phyloP scores from a whole-genome alignment of 1,140 invertebrate species.

The Saccostrea cuccullata region DNA sequence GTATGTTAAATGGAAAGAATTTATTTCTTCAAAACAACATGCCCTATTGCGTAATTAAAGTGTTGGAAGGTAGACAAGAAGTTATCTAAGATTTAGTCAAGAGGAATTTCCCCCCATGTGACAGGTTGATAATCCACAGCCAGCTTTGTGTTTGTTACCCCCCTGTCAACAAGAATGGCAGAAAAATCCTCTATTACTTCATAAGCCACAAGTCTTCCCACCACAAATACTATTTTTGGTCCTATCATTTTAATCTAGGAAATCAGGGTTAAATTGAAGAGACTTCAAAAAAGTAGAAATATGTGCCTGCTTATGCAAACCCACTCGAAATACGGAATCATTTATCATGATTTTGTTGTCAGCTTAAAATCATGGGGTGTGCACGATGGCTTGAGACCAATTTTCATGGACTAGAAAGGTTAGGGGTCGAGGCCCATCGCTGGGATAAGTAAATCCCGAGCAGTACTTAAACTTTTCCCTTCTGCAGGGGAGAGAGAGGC shows the following conservation, averaged over 20 bases:
- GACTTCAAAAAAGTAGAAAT: conserved; percentile 6
- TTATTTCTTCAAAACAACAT: not conserved
- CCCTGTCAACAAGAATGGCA: conserved; percentile 29
- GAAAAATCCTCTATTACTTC: conserved; percentile 25
- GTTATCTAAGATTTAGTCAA: conserved; percentile 2
- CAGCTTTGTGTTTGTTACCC: conserved; percentile 2
- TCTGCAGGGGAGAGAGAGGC: not conserved
- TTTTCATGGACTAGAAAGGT: conserved; percentile 14
- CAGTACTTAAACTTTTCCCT: conserved; percentile 15
- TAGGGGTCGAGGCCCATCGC: not conserved
- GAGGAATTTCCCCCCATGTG: not conserved
- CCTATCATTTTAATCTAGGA: not conserved
- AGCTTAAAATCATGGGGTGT: conserved; percentile 11
- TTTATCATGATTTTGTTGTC: conserved; percentile 29
- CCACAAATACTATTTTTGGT: conserved; percentile 6
- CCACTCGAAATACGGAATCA: not conserved
- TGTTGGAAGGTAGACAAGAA: conserved; percentile 30
- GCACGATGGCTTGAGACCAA: conserved; percentile 17
- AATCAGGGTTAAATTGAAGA: conserved; percentile 20
- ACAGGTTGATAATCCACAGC: conserved; percentile 11
- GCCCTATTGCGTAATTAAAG: not conserved
- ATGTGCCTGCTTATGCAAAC: not conserved
- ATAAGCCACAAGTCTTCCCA: conserved; percentile 16
- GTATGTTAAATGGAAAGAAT: not conserved
- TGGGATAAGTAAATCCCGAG: not conserved